Base-by-base conservation (phyloP, 2,888 invertebrate genomes). In the Ametastegia equiseti region DNA sequence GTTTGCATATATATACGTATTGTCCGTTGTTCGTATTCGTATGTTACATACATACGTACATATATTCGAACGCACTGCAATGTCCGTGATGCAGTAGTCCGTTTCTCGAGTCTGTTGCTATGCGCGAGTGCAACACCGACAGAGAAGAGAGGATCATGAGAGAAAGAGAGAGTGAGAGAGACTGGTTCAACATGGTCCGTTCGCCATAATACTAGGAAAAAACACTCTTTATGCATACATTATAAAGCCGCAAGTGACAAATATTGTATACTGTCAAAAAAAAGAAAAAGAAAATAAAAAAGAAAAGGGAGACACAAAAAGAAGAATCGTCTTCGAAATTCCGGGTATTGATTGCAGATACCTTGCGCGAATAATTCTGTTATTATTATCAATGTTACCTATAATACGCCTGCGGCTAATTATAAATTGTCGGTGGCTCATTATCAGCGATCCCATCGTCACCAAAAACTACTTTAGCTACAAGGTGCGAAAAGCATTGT, bases 61-160 rank as follows among this genome's bases (percentile, higher is more conserved):
- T 84, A 81, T 84, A 84, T 81, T 80, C 83, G 81, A 82, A 82
- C 69, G 82, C 78, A 82, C 80, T 78, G 82, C 82, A 82, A 75
- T 57, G 77, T 63, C 63, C 60, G 78, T 63, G 78, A 54, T 78
- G 78, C 78, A 78, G 78, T 83, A 84, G 84, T 84, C 84, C 83
- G 84, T 85, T 85, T 86, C 86, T 85, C 87, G 84, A 85, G 86
- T 86, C 89, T 88, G 89, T 89, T 89, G 89, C 89, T 89, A 89
- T 88, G 89, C 88, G 88, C 88, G 88, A 88, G 86, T 87, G 87
- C 89, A 88, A 83, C 50, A 54, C 50, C n/a, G n/a, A n/a, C n/a
- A n/a, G n/a, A n/a, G n/a, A n/a, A n/a, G n/a, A n/a, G n/a, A n/a
- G n/a, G n/a, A n/a, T n/a, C n/a, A n/a, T n/a, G n/a, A n/a, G n/a